Conservation (phyloP, 2,888 invertebrate genomes). For the Sphinx pinastri region DNA sequence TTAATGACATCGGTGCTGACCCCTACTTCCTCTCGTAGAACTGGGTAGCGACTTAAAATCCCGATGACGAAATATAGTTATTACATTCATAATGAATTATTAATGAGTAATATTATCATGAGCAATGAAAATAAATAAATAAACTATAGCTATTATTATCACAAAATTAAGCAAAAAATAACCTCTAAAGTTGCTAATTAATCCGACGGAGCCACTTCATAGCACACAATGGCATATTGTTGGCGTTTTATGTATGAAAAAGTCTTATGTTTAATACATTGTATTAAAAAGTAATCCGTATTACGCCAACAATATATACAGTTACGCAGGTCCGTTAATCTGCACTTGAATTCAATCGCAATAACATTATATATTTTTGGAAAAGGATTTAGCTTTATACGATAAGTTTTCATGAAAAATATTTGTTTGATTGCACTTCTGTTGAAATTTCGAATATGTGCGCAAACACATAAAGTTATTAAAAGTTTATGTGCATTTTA, state of each 20-base stretch:
- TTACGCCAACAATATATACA: slow-evolving; percentile 34
- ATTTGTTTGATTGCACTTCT: too few relatives aligned
- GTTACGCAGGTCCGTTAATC: slow-evolving; percentile 22
- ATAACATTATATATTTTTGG: slow-evolving; percentile 5
- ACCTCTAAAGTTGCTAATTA: slow-evolving; percentile 42
- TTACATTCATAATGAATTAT: slow-evolving; percentile 20
- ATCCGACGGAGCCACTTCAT: slow-evolving; percentile 43
- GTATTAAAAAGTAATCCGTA: slow-evolving; percentile 40
- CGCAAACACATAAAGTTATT: too few relatives aligned
- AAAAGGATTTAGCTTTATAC: slow-evolving; percentile 17
- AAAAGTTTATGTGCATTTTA: too few relatives aligned
- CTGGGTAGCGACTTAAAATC: not conserved
- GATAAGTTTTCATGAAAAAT: not conserved
- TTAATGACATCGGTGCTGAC: too few relatives aligned
- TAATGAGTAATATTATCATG: slow-evolving; percentile 13
- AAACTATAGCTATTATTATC: slow-evolving; percentile 18
- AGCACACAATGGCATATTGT: slow-evolving; percentile 53
- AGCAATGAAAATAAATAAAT: slow-evolving; percentile 7
- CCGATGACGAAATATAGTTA: slow-evolving; percentile 1
- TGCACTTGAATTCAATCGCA: slow-evolving; percentile 11
- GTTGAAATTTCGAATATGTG: too few relatives aligned
- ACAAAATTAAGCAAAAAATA: slow-evolving; percentile 36
- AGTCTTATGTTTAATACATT: slow-evolving; percentile 46
- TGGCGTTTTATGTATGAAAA: slow-evolving; percentile 47
- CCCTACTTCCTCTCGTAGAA: too few relatives aligned